These are phyloP conservation scores for Forbesichthys agassizii DNA, from an alignment of 2,113 vertebrate genomes.

Conservation along the genomic window DNA sequence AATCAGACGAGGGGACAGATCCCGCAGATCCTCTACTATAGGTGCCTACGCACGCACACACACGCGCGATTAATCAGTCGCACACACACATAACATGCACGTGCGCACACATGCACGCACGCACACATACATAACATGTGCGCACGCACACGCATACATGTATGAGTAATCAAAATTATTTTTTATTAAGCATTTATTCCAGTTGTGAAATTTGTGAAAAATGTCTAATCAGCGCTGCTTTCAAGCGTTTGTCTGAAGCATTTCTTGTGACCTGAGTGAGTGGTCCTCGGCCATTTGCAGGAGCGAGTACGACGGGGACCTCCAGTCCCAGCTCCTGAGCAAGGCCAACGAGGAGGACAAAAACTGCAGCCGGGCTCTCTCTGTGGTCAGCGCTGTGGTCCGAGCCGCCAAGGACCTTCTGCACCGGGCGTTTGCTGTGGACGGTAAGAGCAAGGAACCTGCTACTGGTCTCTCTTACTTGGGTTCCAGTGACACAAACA, in stretches of 20 bases:
- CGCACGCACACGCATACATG: background rate
- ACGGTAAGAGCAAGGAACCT: constrained; percentile 79
- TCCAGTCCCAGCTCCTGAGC: constrained; percentile 95
- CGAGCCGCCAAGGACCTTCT: constrained; percentile 94
- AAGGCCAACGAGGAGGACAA: constrained; percentile 99
- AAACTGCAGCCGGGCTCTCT: constrained; percentile 94
- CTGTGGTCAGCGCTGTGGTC: constrained; percentile 95
- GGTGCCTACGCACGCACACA: constrained; percentile 71
- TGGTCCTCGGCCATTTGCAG: constrained; percentile 70
- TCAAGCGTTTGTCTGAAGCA: background rate
- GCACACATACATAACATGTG: background rate
- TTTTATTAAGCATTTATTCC: too few relatives aligned
- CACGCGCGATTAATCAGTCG: background rate
- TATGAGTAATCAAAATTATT: too few relatives aligned
- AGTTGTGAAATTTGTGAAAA: too few relatives aligned
- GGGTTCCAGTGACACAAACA: background rate
- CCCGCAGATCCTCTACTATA: constrained; percentile 97
- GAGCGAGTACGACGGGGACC: constrained; percentile 97
- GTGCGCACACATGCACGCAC: background rate
- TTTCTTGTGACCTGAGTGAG: background rate
- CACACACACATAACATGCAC: background rate
- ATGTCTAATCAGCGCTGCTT: too few relatives aligned
- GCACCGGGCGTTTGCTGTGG: constrained; percentile 95
- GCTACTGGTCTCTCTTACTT: background rate
- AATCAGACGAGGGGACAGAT: constrained; percentile 97